Evolutionary conservation across 2,113 vertebrate genomes (phyloP).

Genomic region (Indri indri): DNA sequence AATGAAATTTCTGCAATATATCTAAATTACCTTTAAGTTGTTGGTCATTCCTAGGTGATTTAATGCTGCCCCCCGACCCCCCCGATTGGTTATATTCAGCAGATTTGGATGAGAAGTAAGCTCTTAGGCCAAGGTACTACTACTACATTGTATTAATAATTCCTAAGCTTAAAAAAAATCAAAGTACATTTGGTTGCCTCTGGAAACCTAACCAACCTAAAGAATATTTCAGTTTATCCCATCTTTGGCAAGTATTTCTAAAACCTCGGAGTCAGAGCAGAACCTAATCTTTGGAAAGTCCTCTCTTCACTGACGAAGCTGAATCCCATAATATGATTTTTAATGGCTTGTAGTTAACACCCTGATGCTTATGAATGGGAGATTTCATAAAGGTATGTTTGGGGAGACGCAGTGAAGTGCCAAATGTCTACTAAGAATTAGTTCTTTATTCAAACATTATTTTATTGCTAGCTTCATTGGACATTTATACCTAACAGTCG

Average conservation of each 20-base stretch:
- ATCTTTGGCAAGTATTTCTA: constrained; percentile 42
- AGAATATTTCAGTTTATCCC: background rate
- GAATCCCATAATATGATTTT: constrained; percentile 25
- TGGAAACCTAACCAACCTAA: background rate
- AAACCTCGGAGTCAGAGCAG: background rate
- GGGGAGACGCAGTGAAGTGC: background rate
- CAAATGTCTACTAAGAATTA: constrained; percentile 57
- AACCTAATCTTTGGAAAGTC: background rate
- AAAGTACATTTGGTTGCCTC: background rate
- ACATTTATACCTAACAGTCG: constrained; percentile 62
- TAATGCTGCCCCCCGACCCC: background rate
- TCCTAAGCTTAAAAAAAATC: background rate
- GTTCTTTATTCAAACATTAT: constrained; percentile 64
- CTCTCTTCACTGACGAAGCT: background rate
- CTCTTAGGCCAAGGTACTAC: background rate
- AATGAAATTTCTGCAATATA: constrained; percentile 51
- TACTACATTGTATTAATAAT: background rate
- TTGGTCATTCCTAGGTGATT: constrained; percentile 32
- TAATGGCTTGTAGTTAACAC: constrained; percentile 41
- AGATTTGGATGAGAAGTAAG: constrained; percentile 38
- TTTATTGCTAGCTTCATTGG: constrained; percentile 62
- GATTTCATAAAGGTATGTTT: constrained; percentile 49
- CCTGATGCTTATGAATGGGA: constrained; percentile 68
- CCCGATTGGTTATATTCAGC: background rate
- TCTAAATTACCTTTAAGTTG: constrained; percentile 33